Evolutionary conservation across 1,140 invertebrate species (phyloP).

Genomic region (Atopsyche davidsoni): DNA sequence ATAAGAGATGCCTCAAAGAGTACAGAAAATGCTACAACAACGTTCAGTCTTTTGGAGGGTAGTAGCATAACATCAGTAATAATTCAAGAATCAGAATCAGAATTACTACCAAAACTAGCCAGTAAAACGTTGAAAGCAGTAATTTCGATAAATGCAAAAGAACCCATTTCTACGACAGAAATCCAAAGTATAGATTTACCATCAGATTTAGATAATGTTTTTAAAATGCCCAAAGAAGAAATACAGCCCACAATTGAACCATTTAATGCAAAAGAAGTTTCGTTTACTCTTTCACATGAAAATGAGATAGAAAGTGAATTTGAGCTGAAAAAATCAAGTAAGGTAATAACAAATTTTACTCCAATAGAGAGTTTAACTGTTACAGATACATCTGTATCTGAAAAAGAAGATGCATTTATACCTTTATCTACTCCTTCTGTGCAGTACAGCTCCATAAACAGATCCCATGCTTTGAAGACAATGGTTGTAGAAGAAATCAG

Average conservation of each 20-base stretch:
- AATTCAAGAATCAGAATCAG: slow-evolving; percentile 54
- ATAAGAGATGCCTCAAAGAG: slow-evolving; percentile 38
- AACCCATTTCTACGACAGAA: slow-evolving; percentile 51
- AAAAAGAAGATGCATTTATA: slow-evolving; percentile 52
- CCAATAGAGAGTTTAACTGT: slow-evolving; percentile 21
- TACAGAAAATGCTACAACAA: slow-evolving; percentile 45
- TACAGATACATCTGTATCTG: slow-evolving; percentile 45
- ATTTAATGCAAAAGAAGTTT: slow-evolving; percentile 53
- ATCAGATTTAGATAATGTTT: slow-evolving; percentile 44
- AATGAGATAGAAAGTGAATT: slow-evolving; percentile 43
- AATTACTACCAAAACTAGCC: slow-evolving; percentile 39
- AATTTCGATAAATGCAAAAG: slow-evolving; percentile 45
- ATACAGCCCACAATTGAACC: slow-evolving; percentile 45
- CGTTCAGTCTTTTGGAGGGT: slow-evolving; percentile 50
- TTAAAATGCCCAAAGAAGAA: slow-evolving; percentile 51
- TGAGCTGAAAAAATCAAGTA: slow-evolving; percentile 11
- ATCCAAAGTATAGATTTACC: slow-evolving; percentile 50
- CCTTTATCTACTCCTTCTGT: slow-evolving; percentile 48
- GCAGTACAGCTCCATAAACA: slow-evolving; percentile 48
- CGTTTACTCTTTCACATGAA: slow-evolving; percentile 49
- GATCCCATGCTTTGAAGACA: slow-evolving; percentile 50
- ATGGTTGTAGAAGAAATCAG: slow-evolving; percentile 54
- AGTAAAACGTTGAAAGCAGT: slow-evolving; percentile 47
- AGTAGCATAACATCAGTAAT: slow-evolving; percentile 47
- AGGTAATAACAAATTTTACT: slow-evolving; percentile 20